Conservation (phyloP, 2,888 invertebrate genomes). For the Penaeus monodon region DNA sequence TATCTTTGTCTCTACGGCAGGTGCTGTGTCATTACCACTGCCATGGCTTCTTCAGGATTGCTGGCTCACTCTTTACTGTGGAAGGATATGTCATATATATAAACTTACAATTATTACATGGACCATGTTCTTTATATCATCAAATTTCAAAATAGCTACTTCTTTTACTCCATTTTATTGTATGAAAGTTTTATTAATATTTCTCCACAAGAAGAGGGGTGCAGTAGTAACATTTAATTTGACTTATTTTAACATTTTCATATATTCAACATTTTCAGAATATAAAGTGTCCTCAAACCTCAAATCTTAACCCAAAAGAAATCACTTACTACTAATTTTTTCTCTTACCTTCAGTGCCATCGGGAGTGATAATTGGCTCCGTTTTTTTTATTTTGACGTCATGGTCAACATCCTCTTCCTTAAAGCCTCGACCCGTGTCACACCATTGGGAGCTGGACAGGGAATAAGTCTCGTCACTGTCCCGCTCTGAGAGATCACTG, state of each 20-base stretch:
- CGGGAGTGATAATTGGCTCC: not conserved
- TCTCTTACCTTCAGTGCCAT: slow-evolving; percentile 28
- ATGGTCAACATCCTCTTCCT: slow-evolving; percentile 32
- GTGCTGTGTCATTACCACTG: not conserved
- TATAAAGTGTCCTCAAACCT: no score
- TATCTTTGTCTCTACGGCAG: slow-evolving; percentile 10
- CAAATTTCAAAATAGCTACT: no score
- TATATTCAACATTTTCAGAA: no score
- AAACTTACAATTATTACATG: no score
- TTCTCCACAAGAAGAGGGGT: no score
- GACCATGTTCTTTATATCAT: no score
- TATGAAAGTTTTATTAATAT: no score
- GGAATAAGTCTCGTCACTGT: slow-evolving; percentile 37
- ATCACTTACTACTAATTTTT: no score
- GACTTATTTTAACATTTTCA: no score
- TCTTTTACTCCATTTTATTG: no score
- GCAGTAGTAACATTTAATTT: no score
- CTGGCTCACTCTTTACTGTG: slow-evolving; percentile 41
- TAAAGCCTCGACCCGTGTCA: slow-evolving; percentile 36
- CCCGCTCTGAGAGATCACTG: slow-evolving; percentile 31
- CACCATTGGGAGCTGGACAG: slow-evolving; percentile 57
- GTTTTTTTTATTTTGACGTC: not conserved
- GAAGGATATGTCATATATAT: not conserved
- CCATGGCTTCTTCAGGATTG: slow-evolving; percentile 5
- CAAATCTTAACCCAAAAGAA: no score